Conservation (phyloP, 2,888 invertebrate species). For the Saturnia pavonia region DNA sequence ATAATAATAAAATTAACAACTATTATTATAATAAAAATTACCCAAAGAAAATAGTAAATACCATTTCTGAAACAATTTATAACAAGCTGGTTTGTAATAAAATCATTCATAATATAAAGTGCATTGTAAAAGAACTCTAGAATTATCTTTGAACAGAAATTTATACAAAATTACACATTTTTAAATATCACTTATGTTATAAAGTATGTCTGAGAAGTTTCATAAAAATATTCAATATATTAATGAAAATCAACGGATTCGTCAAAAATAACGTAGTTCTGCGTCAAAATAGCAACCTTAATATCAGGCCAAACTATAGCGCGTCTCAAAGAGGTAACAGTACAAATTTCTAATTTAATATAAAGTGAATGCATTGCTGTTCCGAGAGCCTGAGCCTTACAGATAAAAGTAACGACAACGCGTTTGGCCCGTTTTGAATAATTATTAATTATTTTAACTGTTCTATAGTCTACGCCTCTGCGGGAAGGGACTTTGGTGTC, state of each 20-base stretch:
- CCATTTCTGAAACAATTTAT: too few relatives aligned
- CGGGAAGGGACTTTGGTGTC: not conserved
- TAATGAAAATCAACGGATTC: not conserved
- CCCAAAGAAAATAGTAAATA: too few relatives aligned
- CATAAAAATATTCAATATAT: not conserved
- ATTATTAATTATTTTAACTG: conserved; percentile 8
- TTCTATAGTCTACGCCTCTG: not conserved
- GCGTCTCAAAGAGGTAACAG: not conserved
- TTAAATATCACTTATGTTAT: too few relatives aligned
- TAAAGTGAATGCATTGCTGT: not conserved
- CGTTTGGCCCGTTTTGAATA: not conserved
- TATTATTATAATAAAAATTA: not conserved
- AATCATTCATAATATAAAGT: too few relatives aligned
- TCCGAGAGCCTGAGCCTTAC: not conserved
- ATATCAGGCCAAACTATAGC: not conserved
- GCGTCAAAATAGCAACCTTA: not conserved
- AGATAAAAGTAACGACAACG: conserved; percentile 10
- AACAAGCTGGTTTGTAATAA: too few relatives aligned
- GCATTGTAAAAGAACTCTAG: too few relatives aligned
- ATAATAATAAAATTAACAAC: not conserved
- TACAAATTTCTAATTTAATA: not conserved
- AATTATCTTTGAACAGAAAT: too few relatives aligned
- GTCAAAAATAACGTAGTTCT: not conserved
- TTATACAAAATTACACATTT: too few relatives aligned
- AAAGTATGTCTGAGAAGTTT: too few relatives aligned